A percentile compares a stretch with the other conserved stretches of the same genome.
Evolutionary conservation across 2,797 vertebrate species (phyloP).

Genomic region (Triplophysa bombifrons): DNA sequence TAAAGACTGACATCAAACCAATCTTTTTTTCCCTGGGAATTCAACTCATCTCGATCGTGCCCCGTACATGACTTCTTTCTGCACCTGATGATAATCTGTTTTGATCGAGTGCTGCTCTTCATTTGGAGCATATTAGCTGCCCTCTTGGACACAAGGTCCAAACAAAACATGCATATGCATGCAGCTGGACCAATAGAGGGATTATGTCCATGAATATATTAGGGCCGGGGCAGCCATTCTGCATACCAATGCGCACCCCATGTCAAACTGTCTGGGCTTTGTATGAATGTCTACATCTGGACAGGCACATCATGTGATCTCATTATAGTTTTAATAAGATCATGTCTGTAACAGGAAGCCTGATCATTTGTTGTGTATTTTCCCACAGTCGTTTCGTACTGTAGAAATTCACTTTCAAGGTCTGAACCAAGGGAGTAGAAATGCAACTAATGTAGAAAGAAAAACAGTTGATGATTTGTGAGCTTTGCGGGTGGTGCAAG

Average conservation of each 20-base stretch:
- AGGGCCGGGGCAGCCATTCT: conserved; percentile 21
- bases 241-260: conserved; percentile 49
- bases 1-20: conserved; percentile 20
- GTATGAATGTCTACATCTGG: conserved; percentile 38
- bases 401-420: conserved; percentile 10
- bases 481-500: background rate
- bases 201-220: conserved; percentile 59
- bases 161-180: conserved; percentile 56
- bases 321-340: conserved; percentile 39
- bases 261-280: conserved; percentile 34
- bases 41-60: conserved; percentile 6
- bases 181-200: conserved; percentile 41
- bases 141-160: conserved; percentile 41
- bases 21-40: background rate
- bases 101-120: conserved; percentile 63
- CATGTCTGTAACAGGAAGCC: conserved; percentile 9
- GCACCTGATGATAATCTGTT: conserved; percentile 47
- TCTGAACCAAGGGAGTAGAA: background rate
- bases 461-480: background rate
- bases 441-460: conserved; percentile 9
- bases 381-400: conserved; percentile 20
- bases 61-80: conserved; percentile 30
- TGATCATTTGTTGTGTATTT: conserved; percentile 24
- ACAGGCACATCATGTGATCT: conserved; percentile 32
- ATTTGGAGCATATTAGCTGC: conserved; percentile 56